phyloP scores from a whole-genome alignment of 2,888 invertebrate species.

The Drosophila neoperkinsi region DNA sequence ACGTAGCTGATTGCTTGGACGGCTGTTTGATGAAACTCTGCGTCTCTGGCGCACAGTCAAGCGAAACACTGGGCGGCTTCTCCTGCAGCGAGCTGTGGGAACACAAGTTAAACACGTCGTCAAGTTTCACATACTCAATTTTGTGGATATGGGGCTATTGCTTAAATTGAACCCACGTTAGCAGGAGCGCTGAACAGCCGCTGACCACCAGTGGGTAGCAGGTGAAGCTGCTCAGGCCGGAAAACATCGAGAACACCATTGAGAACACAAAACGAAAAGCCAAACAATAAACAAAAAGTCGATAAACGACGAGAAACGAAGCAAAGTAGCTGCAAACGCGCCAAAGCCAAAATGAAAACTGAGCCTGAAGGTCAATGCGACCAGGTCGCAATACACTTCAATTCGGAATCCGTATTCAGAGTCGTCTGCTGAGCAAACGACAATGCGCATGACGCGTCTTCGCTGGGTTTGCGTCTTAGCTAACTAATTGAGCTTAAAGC shows the following conservation, averaged over 20 bases:
- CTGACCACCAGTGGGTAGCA: slow-evolving; percentile 82
- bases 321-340: slow-evolving; percentile 45
- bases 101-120: not conserved
- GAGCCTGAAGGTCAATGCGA: slow-evolving; percentile 70
- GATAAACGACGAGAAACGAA: slow-evolving; percentile 46
- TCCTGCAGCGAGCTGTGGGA: slow-evolving; percentile 79
- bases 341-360: slow-evolving; percentile 71
- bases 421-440: not conserved
- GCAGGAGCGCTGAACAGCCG: slow-evolving; percentile 78
- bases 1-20: slow-evolving; percentile 37
- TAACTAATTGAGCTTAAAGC: slow-evolving; percentile 31
- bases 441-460: slow-evolving; percentile 53
- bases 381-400: slow-evolving; percentile 16
- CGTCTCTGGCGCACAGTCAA: slow-evolving; percentile 62
- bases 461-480: slow-evolving; percentile 25
- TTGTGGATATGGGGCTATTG: not conserved
- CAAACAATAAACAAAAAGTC: slow-evolving; percentile 66
- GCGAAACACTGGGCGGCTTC: slow-evolving; percentile 68
- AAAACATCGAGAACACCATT: slow-evolving; percentile 78
- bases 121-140: not conserved
- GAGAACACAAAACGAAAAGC: slow-evolving; percentile 45
- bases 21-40: slow-evolving; percentile 79
- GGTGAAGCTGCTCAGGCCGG: slow-evolving; percentile 82
- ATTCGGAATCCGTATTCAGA: slow-evolving; percentile 29
- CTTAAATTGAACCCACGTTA: slow-evolving; percentile 66